Evolutionary conservation across 1,140 invertebrate genomes (phyloP).

Genomic region (Delia radicum): DNA sequence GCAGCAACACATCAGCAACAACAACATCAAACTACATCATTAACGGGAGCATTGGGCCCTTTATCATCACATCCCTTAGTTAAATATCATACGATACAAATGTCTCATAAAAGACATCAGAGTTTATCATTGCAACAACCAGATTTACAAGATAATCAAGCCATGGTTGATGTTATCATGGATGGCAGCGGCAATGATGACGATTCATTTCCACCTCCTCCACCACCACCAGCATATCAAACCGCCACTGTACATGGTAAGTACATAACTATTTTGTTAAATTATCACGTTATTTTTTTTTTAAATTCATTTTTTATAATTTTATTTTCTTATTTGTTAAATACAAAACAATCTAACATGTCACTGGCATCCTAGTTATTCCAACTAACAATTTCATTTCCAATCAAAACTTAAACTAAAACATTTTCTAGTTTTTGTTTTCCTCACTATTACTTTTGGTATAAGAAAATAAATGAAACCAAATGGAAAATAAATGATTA

Average conservation of each 20-base stretch:
- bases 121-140: slow-evolving; percentile 24
- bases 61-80: slow-evolving; percentile 38
- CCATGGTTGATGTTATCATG: slow-evolving; percentile 28
- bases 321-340: slow-evolving; percentile 28
- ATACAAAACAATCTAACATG: neutral
- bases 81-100: slow-evolving; percentile 54
- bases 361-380: no score
- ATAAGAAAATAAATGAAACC: neutral
- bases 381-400: no score
- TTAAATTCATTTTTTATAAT: no score
- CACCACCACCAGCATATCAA: slow-evolving; percentile 51
- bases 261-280: slow-evolving; percentile 26
- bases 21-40: slow-evolving; percentile 29
- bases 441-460: neutral
- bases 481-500: neutral
- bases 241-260: slow-evolving; percentile 52
- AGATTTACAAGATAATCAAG: slow-evolving; percentile 38
- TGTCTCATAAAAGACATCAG: slow-evolving; percentile 40
- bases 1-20: no score
- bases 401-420: neutral
- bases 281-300: neutral
- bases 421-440: neutral
- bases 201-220: slow-evolving; percentile 33
- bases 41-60: slow-evolving; percentile 3
- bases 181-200: neutral